Conservation (phyloP, 2,113 vertebrate species). For the Haliaeetus leucogaster region DNA sequence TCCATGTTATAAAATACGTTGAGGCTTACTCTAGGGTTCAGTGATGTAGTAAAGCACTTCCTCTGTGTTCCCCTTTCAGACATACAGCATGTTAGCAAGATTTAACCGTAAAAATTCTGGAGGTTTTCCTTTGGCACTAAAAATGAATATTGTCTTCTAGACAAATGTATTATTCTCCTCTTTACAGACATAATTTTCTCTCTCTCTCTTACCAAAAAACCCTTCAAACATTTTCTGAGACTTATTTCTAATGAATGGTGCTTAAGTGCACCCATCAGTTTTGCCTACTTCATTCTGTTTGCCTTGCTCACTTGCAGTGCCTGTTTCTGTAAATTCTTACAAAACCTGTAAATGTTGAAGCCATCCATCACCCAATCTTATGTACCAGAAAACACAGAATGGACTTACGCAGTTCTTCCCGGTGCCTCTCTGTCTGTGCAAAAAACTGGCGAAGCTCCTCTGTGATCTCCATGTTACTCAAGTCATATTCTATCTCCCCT, state of each 20-base stretch:
- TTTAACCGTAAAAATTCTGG: background rate
- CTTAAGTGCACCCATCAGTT: background rate
- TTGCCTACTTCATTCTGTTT: background rate
- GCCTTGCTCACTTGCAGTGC: background rate
- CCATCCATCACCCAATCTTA: background rate
- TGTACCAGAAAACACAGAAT: background rate
- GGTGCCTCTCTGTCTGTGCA: constrained; percentile 86
- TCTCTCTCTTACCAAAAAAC: background rate
- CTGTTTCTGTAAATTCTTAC: background rate
- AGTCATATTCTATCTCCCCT: constrained; percentile 81
- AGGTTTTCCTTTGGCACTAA: background rate
- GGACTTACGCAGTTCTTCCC: constrained; percentile 87
- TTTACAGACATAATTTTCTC: background rate
- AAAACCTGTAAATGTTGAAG: background rate
- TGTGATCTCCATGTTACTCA: constrained; percentile 95
- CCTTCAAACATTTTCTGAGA: background rate
- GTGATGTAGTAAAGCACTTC: constrained; percentile 9
- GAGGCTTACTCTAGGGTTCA: background rate
- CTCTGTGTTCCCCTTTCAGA: background rate
- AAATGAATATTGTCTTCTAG: background rate
- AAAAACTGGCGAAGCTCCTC: constrained; percentile 94
- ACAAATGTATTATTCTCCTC: background rate
- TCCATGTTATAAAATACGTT: background rate
- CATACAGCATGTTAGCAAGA: background rate
- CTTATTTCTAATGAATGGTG: background rate